phyloP scores from a whole-genome alignment of 2,888 invertebrate genomes.

The Lasioglossum oenotherae region DNA sequence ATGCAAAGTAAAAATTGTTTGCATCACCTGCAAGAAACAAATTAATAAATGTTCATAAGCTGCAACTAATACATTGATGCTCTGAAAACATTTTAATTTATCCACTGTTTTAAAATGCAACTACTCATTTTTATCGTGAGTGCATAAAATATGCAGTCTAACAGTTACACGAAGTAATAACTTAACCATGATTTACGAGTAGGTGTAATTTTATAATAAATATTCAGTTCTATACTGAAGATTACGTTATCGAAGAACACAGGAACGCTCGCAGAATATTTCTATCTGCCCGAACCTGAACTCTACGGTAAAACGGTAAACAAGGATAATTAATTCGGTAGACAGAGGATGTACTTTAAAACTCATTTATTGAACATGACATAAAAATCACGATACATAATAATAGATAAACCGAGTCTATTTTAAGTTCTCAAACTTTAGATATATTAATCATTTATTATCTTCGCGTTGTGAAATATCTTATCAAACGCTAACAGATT shows the following conservation, averaged over 20 bases:
- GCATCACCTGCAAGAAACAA: too few relatives aligned
- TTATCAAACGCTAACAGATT: slow-evolving; percentile 80
- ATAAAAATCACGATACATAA: slow-evolving; percentile 82
- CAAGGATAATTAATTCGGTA: neutral
- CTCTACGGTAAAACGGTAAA: neutral
- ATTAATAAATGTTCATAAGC: too few relatives aligned
- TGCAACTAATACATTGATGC: too few relatives aligned
- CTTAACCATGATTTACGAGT: neutral
- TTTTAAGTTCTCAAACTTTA: slow-evolving; percentile 77
- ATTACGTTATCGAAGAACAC: neutral
- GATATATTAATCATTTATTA: slow-evolving; percentile 74
- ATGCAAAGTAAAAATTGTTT: too few relatives aligned
- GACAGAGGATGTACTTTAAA: slow-evolving; percentile 58
- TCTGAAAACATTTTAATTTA: too few relatives aligned
- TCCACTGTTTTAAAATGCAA: too few relatives aligned
- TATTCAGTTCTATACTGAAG: neutral
- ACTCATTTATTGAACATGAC: slow-evolving; percentile 83
- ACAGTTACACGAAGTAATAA: neutral
- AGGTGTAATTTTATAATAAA: neutral
- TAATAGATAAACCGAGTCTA: slow-evolving; percentile 76
- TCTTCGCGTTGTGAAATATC: slow-evolving; percentile 64
- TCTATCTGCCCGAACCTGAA: too few relatives aligned
- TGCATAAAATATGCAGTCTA: neutral
- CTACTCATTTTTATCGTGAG: too few relatives aligned
- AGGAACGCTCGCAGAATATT: too few relatives aligned